Evolutionary conservation across 2,888 invertebrate species (phyloP), one percentile per base, ranked within the genome.

Genomic region (Agonum fuliginosum): DNA sequence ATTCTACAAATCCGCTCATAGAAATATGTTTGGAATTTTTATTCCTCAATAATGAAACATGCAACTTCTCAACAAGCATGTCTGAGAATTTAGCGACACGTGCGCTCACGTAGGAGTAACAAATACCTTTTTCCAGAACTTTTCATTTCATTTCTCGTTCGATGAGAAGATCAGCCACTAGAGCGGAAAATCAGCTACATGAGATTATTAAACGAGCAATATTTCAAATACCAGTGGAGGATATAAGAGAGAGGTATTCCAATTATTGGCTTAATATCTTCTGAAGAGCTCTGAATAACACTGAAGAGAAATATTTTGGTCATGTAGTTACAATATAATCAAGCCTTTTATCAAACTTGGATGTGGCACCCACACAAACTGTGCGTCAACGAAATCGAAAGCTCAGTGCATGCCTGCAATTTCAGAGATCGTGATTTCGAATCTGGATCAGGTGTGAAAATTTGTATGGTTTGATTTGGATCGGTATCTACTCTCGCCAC

Each of bases 191-290:
- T 62, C 34, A 62, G 62, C 71, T 30, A 24, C 48, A 71, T 19
- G 30, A 48, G 71, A 48, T 48, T 69, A 69, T 69, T 62, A 62
- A 62, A 62, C 43, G 30, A 48, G 43, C 48, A 48, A 71, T 71
- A 71, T 71, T 71, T 71, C 27, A 71, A 71, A 71, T 71, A 30
- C 71, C 71, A 65, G 34, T 27, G 65, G 65, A 17, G 65, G 14
- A 65, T 24, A 65, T 34, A 34, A 65, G 30, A 65, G 65, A 30
- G 10, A 65, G 34, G 37, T 65, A 65, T 65, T 65, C 65, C 65
- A 65, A 65, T 65, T 65, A 65, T 65, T 65, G 65, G 34, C 34
- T 65, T 65, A 65, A 30, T 65, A 65, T 30, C 65, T 48, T 48
- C 20, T n/a, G n/a, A n/a, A n/a, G n/a, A n/a, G n/a, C n/a, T n/a